Conservation (phyloP, 1,140 invertebrate genomes). For the Aphaenogaster ashmeadi region DNA sequence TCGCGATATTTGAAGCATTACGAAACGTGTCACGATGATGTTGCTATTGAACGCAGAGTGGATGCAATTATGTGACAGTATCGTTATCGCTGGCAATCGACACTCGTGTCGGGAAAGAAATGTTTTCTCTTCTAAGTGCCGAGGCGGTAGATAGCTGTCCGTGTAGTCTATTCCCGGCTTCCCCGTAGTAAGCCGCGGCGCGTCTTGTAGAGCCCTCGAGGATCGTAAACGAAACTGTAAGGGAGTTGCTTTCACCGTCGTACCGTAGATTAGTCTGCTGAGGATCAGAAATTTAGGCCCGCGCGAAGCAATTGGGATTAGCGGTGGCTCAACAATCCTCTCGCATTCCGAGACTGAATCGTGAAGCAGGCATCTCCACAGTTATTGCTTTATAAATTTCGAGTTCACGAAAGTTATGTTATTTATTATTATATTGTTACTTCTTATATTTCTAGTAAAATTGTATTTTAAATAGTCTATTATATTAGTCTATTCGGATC, state of each 20-base stretch:
- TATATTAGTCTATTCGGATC: not conserved
- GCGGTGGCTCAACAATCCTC: not conserved
- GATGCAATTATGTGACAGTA: slow-evolving; percentile 14
- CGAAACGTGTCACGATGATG: not conserved
- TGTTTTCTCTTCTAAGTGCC: slow-evolving; percentile 6
- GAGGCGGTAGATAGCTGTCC: not conserved
- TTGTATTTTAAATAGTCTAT: not conserved
- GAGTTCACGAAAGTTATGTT: not conserved
- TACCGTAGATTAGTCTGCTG: slow-evolving; percentile 8
- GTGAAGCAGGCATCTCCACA: not conserved
- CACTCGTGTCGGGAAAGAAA: slow-evolving; percentile 8
- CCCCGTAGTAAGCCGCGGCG: not conserved
- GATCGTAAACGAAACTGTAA: slow-evolving; percentile 45
- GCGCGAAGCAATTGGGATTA: not conserved
- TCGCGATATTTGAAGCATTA: not conserved
- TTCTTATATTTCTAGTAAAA: not conserved
- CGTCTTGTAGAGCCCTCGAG: not conserved
- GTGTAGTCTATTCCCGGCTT: not conserved
- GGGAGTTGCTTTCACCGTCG: slow-evolving; percentile 6
- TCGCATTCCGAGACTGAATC: not conserved
- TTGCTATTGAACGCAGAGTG: not conserved
- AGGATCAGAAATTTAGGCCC: slow-evolving; percentile 26
- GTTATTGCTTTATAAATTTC: slow-evolving; percentile 6
- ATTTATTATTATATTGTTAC: not conserved
- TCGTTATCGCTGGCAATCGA: slow-evolving; percentile 25